A percentile compares a stretch with the other conserved stretches of the same genome.
Evolutionary conservation across 2,888 invertebrate genomes (phyloP).

Genomic region (Perizoma affinitatum): DNA sequence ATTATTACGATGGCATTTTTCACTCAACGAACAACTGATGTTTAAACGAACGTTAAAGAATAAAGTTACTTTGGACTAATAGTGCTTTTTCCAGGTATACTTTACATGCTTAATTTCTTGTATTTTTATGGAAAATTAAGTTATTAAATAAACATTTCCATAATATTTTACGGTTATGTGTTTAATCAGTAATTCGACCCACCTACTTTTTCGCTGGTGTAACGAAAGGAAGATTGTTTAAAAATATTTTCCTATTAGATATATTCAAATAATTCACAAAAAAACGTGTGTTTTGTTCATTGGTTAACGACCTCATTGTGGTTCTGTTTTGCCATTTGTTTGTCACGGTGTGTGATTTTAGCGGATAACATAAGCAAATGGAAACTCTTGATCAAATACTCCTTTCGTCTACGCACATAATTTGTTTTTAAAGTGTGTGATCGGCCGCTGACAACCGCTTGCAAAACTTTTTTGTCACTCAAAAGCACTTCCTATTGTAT

Average conservation of each 20-base stretch:
- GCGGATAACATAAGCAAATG: conserved; percentile 16
- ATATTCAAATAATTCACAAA: background rate
- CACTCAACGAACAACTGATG: conserved; percentile 9
- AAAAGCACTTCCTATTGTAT: too few species aligned
- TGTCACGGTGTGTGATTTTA: conserved; percentile 14
- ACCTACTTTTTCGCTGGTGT: background rate
- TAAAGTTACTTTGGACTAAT: conserved; percentile 4
- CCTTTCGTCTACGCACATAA: background rate
- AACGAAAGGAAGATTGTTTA: background rate
- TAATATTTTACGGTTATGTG: too few species aligned
- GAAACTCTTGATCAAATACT: conserved; percentile 8
- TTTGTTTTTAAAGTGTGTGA: background rate
- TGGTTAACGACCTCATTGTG: conserved; percentile 17
- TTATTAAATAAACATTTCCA: background rate
- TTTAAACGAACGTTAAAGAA: conserved; percentile 1
- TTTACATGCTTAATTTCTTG: conserved; percentile 7
- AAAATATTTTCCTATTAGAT: background rate
- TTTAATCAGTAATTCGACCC: background rate
- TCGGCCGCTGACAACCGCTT: too few species aligned
- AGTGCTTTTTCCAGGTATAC: conserved; percentile 1
- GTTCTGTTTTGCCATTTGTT: conserved; percentile 13
- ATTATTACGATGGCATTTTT: conserved; percentile 34
- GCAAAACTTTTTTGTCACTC: too few species aligned
- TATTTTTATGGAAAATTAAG: conserved; percentile 6
- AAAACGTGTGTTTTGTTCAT: conserved; percentile 16